Conservation (phyloP, 2,113 vertebrate species). For the Smithornis capensis region DNA sequence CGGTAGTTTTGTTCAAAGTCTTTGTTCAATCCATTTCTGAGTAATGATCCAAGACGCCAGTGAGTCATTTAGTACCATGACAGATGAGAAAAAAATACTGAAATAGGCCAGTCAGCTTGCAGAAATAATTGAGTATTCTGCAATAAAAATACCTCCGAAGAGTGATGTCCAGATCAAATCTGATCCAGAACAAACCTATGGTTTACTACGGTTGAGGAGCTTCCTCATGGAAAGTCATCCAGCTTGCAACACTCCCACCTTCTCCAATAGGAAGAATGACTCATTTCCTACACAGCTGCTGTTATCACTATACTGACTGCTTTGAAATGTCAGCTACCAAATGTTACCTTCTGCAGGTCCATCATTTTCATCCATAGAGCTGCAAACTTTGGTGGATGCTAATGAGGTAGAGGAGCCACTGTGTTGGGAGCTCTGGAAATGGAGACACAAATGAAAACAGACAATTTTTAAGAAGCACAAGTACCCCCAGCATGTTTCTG, state of each 20-base stretch:
- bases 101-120: neutral
- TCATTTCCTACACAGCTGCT: conserved; percentile 50
- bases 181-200: neutral
- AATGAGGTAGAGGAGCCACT: conserved; percentile 95
- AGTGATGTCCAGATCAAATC: neutral
- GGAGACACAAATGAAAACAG: conserved; percentile 46
- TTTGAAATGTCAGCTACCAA: conserved; percentile 45
- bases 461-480: neutral
- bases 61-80: neutral
- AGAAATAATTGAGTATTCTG: neutral
- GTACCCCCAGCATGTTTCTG: neutral
- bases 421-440: conserved; percentile 89
- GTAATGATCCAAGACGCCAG: neutral
- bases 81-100: neutral
- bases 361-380: conserved; percentile 96
- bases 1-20: neutral
- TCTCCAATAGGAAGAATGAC: conserved; percentile 29
- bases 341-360: conserved; percentile 87
- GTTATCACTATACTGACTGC: conserved; percentile 17
- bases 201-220: neutral
- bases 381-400: conserved; percentile 96
- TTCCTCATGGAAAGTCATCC: neutral
- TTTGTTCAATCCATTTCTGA: neutral
- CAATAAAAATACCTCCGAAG: neutral
- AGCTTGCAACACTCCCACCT: neutral